These are phyloP conservation scores for Drosophila equinoxialis DNA, from an alignment of 1,140 invertebrate species.

Conservation along the genomic window DNA sequence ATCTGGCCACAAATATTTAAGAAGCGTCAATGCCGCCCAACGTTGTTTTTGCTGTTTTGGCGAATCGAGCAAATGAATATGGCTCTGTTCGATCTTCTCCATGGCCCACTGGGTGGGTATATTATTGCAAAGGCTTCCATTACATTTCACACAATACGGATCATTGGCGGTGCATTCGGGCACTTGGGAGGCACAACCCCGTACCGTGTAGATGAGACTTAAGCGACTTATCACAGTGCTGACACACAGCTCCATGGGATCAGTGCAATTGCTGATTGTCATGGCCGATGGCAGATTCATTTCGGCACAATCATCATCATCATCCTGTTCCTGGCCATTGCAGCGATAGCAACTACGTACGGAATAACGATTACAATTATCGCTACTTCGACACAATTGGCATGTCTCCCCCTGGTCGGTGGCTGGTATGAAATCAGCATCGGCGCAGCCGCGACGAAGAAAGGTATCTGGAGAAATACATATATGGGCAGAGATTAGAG, in stretches of 20 bases:
- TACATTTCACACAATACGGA: slow-evolving; percentile 73
- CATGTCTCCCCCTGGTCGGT: slow-evolving; percentile 43
- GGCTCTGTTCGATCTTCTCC: neutral
- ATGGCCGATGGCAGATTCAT: slow-evolving; percentile 44
- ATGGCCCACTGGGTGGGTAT: slow-evolving; percentile 54
- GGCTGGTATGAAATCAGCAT: slow-evolving; percentile 26
- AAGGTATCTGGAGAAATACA: slow-evolving; percentile 40
- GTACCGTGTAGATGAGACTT: slow-evolving; percentile 61
- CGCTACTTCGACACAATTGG: slow-evolving; percentile 60
- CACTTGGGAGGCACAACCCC: slow-evolving; percentile 66
- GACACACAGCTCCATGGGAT: slow-evolving; percentile 61
- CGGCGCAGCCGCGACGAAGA: slow-evolving; percentile 67
- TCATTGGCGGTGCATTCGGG: slow-evolving; percentile 68
- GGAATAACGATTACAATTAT: slow-evolving; percentile 65
- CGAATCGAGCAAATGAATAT: neutral
- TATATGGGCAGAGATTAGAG: neutral
- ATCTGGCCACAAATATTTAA: slow-evolving; percentile 26
- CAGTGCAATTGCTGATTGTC: slow-evolving; percentile 52
- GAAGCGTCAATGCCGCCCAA: slow-evolving; percentile 4
- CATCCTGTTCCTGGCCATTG: slow-evolving; percentile 49
- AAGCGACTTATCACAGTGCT: slow-evolving; percentile 65
- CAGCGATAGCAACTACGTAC: slow-evolving; percentile 72
- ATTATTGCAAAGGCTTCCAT: slow-evolving; percentile 70
- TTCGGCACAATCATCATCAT: slow-evolving; percentile 50
- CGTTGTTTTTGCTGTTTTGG: slow-evolving; percentile 9